phyloP scores from a whole-genome alignment of 2,888 invertebrate species.

The Amaurobius ferox region DNA sequence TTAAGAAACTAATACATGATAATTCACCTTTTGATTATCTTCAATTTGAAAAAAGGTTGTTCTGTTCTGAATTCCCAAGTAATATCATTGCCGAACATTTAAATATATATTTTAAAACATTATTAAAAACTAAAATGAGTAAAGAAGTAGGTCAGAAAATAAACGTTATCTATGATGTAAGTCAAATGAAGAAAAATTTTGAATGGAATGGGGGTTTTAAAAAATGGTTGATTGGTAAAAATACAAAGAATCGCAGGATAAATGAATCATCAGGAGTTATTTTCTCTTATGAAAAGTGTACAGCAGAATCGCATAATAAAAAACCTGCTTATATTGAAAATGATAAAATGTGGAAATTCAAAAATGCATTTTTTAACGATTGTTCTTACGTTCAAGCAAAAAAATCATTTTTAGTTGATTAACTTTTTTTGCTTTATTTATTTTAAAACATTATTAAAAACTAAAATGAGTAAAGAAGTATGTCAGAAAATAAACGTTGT shows the following conservation, averaged over 20 bases:
- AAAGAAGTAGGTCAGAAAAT: not conserved
- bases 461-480: not conserved
- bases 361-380: slow-evolving; percentile 36
- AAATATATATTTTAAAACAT: slow-evolving; percentile 35
- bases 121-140: slow-evolving; percentile 33
- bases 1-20: slow-evolving; percentile 8
- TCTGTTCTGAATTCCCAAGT: slow-evolving; percentile 43
- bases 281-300: slow-evolving; percentile 15
- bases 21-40: not conserved
- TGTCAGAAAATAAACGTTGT: not conserved
- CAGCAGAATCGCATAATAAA: not conserved
- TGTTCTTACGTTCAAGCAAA: too few relatives aligned
- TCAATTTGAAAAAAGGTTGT: slow-evolving; percentile 18
- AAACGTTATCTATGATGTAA: slow-evolving; percentile 23
- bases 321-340: not conserved
- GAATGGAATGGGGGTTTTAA: slow-evolving; percentile 16
- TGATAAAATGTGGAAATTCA: slow-evolving; percentile 43
- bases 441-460: slow-evolving; percentile 41
- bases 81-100: slow-evolving; percentile 42
- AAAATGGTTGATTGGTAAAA: slow-evolving; percentile 3
- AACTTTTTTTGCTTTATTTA: too few relatives aligned
- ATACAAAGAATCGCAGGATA: not conserved
- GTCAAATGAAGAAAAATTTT: not conserved
- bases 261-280: slow-evolving; percentile 10
- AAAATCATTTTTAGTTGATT: too few relatives aligned